Percentiles rank a stretch among this genome's conserved stretches.
Evolutionary conservation across 2,888 invertebrate species (phyloP).

Genomic region (Lepidochrysops patricia): DNA sequence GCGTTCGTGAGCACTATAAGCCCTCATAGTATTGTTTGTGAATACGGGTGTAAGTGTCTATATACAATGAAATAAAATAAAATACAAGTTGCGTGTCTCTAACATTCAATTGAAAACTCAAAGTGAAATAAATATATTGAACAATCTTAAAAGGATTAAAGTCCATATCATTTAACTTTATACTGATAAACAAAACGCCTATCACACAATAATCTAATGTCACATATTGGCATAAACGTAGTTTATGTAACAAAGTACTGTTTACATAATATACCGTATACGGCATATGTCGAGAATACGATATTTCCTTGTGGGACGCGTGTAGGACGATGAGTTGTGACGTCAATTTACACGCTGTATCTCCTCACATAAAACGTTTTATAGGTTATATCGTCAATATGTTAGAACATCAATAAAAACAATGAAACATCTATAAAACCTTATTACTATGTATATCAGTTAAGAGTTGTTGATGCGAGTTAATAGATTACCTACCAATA

Average conservation of each 20-base stretch:
- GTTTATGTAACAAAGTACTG: neutral
- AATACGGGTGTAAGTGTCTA: too few relatives aligned
- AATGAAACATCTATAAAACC: neutral
- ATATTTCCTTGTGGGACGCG: conserved; percentile 8
- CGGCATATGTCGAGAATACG: neutral
- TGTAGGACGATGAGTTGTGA: conserved; percentile 1
- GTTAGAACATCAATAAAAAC: neutral
- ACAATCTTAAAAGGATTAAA: neutral
- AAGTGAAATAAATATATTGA: too few relatives aligned
- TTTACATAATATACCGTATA: too few relatives aligned
- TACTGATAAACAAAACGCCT: too few relatives aligned
- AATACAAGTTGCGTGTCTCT: too few relatives aligned
- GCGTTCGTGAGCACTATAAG: too few relatives aligned
- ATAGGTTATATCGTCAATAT: neutral
- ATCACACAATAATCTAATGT: neutral
- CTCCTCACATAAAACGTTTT: conserved; percentile 5
- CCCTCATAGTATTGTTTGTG: too few relatives aligned
- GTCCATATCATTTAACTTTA: too few relatives aligned
- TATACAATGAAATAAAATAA: too few relatives aligned
- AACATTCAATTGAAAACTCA: too few relatives aligned
- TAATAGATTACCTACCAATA: neutral
- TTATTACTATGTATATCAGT: neutral
- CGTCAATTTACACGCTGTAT: neutral
- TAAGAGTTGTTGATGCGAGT: neutral
- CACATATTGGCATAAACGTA: neutral